These are phyloP conservation scores for Drosophila paulistorum DNA, from an alignment of 1,140 invertebrate genomes.

Conservation along the genomic window DNA sequence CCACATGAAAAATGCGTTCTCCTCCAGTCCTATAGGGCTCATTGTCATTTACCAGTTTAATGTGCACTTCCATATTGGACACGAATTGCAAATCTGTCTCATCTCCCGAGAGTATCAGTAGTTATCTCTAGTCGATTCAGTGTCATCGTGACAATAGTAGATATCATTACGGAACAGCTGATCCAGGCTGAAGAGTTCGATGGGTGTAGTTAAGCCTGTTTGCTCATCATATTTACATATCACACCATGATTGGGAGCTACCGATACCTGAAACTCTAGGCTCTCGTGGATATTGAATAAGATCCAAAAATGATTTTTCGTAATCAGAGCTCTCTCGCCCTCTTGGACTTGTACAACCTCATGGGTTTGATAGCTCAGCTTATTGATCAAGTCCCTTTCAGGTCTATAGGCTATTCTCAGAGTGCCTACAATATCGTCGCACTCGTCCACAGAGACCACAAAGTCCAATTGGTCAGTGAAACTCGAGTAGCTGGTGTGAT, in stretches of 20 bases:
- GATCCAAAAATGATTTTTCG: slow-evolving; percentile 88
- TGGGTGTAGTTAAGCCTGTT: slow-evolving; percentile 51
- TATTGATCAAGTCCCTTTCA: slow-evolving; percentile 83
- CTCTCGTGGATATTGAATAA: slow-evolving; percentile 89
- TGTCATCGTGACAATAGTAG: slow-evolving; percentile 94
- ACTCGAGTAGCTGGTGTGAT: slow-evolving; percentile 89
- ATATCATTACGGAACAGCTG: slow-evolving; percentile 84
- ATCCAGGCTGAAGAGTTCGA: slow-evolving; percentile 68
- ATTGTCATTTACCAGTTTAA: slow-evolving; percentile 95
- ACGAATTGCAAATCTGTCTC: slow-evolving; percentile 92
- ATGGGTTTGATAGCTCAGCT: slow-evolving; percentile 69
- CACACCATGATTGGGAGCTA: slow-evolving; percentile 88
- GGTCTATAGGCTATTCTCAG: slow-evolving; percentile 87
- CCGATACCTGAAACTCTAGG: slow-evolving; percentile 91
- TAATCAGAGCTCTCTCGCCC: slow-evolving; percentile 87
- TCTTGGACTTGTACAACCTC: slow-evolving; percentile 89
- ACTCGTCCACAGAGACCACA: slow-evolving; percentile 90
- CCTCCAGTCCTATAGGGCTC: slow-evolving; percentile 88
- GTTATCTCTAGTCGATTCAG: slow-evolving; percentile 90
- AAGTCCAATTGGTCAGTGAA: slow-evolving; percentile 90
- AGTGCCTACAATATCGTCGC: slow-evolving; percentile 87
- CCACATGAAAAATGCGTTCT: slow-evolving; percentile 92
- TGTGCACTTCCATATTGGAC: slow-evolving; percentile 89
- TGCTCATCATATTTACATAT: slow-evolving; percentile 82
- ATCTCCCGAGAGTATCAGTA: slow-evolving; percentile 89